phyloP scores from a whole-genome alignment of 2,797 vertebrate genomes.

The Limosa lapponica region DNA sequence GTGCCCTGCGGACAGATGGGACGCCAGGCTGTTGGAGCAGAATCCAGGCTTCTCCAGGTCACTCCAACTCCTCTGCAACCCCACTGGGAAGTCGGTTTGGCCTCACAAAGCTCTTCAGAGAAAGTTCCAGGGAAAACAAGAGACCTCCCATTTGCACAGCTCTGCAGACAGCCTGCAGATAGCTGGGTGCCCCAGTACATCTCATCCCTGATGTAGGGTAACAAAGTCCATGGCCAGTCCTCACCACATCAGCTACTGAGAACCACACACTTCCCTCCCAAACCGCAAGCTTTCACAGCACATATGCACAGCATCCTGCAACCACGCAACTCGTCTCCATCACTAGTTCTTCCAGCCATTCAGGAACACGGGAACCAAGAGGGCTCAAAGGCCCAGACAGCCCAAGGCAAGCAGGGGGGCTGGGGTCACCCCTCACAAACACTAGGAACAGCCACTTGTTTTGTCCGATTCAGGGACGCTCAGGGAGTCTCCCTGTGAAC shows the following conservation, averaged over 20 bases:
- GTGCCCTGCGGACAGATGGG: not conserved
- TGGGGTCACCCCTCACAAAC: accelerated
- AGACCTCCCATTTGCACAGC: not conserved
- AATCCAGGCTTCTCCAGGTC: not conserved
- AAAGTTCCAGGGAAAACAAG: not conserved
- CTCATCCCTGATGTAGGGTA: accelerated
- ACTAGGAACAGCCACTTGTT: not conserved
- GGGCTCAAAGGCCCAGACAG: not conserved
- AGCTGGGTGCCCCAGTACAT: accelerated
- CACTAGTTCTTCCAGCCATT: not conserved
- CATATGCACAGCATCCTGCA: accelerated
- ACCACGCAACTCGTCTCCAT: not conserved
- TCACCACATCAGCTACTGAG: accelerated
- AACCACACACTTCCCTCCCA: accelerated
- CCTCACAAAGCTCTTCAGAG: not conserved
- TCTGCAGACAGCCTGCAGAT: not conserved
- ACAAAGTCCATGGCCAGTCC: not conserved
- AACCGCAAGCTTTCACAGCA: not conserved
- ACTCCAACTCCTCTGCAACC: not conserved
- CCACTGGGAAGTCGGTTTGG: not conserved
- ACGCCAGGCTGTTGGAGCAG: accelerated
- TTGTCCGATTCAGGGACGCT: accelerated
- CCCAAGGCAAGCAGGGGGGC: not conserved
- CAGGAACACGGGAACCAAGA: not conserved
- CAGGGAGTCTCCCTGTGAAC: not conserved